Conservation (phyloP, 2,888 invertebrate species). For the Platerodrilus igneus region DNA sequence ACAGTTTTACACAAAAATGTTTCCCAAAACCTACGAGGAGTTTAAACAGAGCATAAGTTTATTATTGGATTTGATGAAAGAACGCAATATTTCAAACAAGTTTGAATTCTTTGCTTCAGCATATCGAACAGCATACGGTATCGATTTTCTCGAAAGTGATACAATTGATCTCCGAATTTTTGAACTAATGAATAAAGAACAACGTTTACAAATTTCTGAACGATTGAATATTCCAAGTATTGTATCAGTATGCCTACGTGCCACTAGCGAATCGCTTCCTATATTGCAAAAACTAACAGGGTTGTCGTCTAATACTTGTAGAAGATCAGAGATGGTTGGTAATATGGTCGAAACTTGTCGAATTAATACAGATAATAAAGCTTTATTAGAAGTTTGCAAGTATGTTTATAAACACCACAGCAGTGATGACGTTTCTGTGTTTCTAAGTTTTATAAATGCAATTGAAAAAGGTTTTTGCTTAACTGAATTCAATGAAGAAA, state of each 20-base stretch:
- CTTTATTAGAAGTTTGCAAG: conserved; percentile 11
- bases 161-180: background rate
- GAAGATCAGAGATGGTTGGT: conserved; percentile 6
- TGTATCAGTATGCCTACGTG: conserved; percentile 7
- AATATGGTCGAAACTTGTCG: conserved; percentile 16
- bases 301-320: conserved; percentile 3
- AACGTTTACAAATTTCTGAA: too few relatives aligned
- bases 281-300: conserved; percentile 9
- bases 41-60: conserved; percentile 4
- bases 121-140: conserved; percentile 7
- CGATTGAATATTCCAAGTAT: conserved; percentile 1
- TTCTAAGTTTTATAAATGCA: conserved; percentile 1
- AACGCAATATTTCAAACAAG: conserved; percentile 1
- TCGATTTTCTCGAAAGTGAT: conserved; percentile 8
- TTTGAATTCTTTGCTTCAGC: conserved; percentile 3
- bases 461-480: conserved; percentile 3
- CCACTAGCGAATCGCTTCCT: conserved; percentile 12
- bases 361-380: conserved; percentile 12
- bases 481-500: background rate
- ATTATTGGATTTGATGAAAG: background rate
- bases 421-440: conserved; percentile 6
- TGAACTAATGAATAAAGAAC: background rate
- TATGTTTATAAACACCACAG: conserved; percentile 10
- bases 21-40: conserved; percentile 4
- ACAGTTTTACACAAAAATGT: conserved; percentile 13